Evolutionary conservation across 92 coral and sea anemone species (phyloP), one percentile per base, ranked within the genome.

Genomic region (Zoanthus sansibaricus): DNA sequence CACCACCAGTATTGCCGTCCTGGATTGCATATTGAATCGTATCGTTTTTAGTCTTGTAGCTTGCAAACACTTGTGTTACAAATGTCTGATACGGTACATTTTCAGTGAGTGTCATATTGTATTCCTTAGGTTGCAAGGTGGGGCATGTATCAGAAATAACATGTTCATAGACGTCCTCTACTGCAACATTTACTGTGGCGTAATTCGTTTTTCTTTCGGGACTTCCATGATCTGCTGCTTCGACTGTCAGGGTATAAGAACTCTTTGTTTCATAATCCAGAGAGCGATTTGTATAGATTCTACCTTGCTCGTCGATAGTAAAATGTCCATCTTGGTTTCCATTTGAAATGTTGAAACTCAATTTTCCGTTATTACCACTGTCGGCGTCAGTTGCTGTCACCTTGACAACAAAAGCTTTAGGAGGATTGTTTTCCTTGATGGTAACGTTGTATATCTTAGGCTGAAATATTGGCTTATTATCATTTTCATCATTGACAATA

Each of bases 121-220:
- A 97, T 83, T 89, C 98, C 68, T 94, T 88, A 31, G 95, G 98
- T 83, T 87, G 90, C 90, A 97, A 95, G 58, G 58, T 80, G 10
- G 99, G 99, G 68, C 99, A 97, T 56, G 95, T 91, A 73, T 97
- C 98, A 82, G 95, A 98, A 1, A 66, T 49, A 18, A 25, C 25
- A 6, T 20, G 72, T 11, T 80, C 85, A 6, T 80, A 18, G 72
- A 91, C 95, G 80, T 97, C 99, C 45, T 78, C 79, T 58, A 97
- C 94, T 58, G 77, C 91, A 58, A 97, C 93, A 54, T 83, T 86
- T 85, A 97, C 93, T 46, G 88, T 94, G 80, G 96, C 97, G 16
- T 78, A 74, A 80, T 93, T 93, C 21, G 87, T 87, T 78, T 90
- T 52, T 31, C 88, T 83, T 1, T 97, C 77, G 1, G 97, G 98